Evolutionary conservation across 2,113 vertebrate species (phyloP).

Genomic region (Mastomys coucha): DNA sequence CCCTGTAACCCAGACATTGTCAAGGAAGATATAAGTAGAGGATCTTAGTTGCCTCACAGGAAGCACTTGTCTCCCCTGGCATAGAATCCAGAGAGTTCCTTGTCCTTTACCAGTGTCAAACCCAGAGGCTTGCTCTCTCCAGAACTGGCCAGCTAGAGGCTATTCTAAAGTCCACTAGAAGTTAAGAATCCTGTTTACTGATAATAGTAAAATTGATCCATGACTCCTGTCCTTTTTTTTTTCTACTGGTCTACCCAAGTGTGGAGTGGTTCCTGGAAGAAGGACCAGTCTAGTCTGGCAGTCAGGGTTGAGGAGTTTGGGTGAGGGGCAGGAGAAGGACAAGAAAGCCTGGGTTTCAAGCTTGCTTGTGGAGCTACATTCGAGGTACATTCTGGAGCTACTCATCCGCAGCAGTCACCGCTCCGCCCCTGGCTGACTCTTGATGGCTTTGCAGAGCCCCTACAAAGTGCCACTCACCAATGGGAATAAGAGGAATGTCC

Average conservation of each 20-base stretch:
- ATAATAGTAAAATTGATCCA: background rate
- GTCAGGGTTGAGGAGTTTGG: background rate
- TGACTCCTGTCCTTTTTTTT: background rate
- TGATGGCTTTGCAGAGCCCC: background rate
- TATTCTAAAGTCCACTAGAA: background rate
- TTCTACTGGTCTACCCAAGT: background rate
- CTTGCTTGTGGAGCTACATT: background rate
- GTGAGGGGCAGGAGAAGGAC: background rate
- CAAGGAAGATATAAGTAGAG: background rate
- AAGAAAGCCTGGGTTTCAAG: slow-evolving; percentile 3
- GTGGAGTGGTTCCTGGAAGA: background rate
- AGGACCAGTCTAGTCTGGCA: background rate
- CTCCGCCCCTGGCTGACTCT: background rate
- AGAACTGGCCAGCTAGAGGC: background rate
- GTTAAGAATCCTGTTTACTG: slow-evolving; percentile 20
- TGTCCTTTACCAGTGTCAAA: background rate
- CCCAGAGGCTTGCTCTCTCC: background rate
- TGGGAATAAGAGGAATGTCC: background rate
- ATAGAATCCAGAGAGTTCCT: background rate
- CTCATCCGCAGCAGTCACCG: background rate
- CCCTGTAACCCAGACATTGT: background rate
- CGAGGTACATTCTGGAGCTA: slow-evolving; percentile 1
- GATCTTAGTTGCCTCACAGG: background rate
- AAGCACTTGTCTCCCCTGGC: background rate
- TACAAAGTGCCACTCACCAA: slow-evolving; percentile 7